These are phyloP conservation scores for Pollenia amentaria DNA, from an alignment of 2,888 invertebrate genomes.

Conservation along the genomic window DNA sequence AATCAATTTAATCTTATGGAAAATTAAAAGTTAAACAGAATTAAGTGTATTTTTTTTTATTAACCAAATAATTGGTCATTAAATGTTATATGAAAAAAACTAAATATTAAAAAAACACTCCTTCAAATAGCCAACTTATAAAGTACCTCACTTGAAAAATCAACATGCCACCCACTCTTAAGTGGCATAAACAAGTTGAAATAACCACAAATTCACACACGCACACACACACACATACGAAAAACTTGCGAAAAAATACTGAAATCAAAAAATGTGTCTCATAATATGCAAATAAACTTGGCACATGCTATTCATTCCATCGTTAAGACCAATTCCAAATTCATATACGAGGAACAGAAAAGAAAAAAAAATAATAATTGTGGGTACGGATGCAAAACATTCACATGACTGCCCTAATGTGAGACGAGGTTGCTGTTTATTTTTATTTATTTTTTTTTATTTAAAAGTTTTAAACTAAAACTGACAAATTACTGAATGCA, in stretches of 20 bases:
- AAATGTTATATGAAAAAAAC: slow-evolving; percentile 3
- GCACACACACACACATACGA: background rate
- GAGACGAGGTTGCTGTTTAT: slow-evolving; percentile 24
- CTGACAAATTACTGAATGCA: slow-evolving; percentile 62
- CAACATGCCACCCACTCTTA: slow-evolving; percentile 47
- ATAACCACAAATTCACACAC: background rate
- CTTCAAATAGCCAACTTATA: slow-evolving; percentile 31
- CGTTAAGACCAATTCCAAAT: slow-evolving; percentile 27
- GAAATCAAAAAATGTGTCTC: slow-evolving; percentile 44
- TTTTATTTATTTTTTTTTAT: background rate
- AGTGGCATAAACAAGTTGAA: slow-evolving; percentile 13
- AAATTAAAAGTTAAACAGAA: background rate
- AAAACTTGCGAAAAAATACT: background rate
- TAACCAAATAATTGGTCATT: slow-evolving; percentile 45
- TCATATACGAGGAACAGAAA: background rate
- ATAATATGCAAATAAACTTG: slow-evolving; percentile 71
- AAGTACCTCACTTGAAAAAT: slow-evolving; percentile 10
- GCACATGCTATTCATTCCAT: slow-evolving; percentile 64
- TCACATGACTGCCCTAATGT: slow-evolving; percentile 67
- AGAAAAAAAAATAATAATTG: slow-evolving; percentile 13
- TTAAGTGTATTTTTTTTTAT: background rate
- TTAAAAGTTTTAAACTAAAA: slow-evolving; percentile 55
- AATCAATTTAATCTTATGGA: background rate
- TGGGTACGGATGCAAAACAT: slow-evolving; percentile 26
- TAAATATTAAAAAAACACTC: slow-evolving; percentile 10